A percentile compares a stretch with the other conserved stretches of the same genome.
phyloP scores from a whole-genome alignment of 2,113 vertebrate species.

The Nyctibius bracteatus region DNA sequence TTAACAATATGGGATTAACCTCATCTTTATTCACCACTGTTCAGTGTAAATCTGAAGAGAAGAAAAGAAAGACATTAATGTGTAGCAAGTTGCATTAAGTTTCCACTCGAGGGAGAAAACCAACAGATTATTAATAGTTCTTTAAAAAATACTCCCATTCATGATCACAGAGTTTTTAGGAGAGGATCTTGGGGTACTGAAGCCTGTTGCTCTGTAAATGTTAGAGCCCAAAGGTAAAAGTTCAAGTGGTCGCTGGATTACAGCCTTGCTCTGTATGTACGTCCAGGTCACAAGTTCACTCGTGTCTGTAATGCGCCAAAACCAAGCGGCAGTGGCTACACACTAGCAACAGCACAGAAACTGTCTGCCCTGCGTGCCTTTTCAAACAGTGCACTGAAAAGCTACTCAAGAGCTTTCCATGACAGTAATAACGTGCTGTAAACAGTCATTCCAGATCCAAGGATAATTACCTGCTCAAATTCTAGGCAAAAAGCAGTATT shows the following conservation, averaged over 20 bases:
- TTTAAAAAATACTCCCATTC: background rate
- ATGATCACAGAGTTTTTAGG: background rate
- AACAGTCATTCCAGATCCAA: background rate
- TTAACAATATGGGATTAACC: conserved; percentile 46
- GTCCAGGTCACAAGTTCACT: background rate
- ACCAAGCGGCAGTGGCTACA: background rate
- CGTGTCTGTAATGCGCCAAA: background rate
- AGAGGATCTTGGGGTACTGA: background rate
- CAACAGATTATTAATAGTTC: background rate
- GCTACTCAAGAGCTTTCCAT: background rate
- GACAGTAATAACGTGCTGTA: background rate
- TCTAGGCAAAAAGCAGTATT: background rate
- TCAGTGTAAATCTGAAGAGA: background rate
- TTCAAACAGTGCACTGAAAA: background rate
- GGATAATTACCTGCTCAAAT: background rate
- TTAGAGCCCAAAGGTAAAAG: conserved; percentile 14
- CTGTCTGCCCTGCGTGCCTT: background rate
- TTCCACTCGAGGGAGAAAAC: background rate
- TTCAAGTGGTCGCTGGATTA: conserved; percentile 16
- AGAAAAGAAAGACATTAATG: background rate
- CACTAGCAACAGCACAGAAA: background rate
- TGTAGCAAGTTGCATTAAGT: conserved; percentile 9
- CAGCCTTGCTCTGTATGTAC: background rate
- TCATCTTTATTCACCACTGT: conserved; percentile 50
- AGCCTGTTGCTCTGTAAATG: background rate